These are phyloP conservation scores for Brachionus paranguensis DNA, from an alignment of 1,140 invertebrate species.

Conservation along the genomic window DNA sequence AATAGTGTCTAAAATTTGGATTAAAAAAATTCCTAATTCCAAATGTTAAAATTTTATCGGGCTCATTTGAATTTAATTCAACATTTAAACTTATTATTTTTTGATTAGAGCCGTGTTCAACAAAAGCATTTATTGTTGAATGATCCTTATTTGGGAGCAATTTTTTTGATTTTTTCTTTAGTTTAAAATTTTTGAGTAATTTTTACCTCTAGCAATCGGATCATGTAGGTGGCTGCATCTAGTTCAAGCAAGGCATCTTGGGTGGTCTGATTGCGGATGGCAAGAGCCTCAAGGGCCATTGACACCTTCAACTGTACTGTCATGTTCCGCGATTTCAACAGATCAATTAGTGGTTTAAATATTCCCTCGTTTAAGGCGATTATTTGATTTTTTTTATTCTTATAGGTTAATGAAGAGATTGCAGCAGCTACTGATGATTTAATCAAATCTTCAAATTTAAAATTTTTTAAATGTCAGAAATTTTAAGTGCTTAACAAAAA, in stretches of 20 bases:
- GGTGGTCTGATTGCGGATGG: constrained; percentile 48
- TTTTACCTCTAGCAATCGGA: constrained; percentile 52
- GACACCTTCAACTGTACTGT: constrained; percentile 53
- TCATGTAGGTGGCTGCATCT: constrained; percentile 50
- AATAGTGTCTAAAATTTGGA: background rate
- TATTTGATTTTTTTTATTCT: constrained; percentile 49
- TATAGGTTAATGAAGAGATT: constrained; percentile 41
- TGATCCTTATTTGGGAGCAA: constrained; percentile 3
- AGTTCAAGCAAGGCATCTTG: constrained; percentile 51
- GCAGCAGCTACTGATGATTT: constrained; percentile 16
- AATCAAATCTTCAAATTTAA: background rate
- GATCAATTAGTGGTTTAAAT: constrained; percentile 50
- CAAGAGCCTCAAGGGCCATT: constrained; percentile 52
- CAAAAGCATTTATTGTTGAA: background rate
- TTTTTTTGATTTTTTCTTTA: background rate
- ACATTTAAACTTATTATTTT: background rate
- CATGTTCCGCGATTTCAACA: constrained; percentile 50
- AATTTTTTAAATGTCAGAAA: no score
- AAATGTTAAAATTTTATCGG: background rate
- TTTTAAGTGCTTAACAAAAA: no score
- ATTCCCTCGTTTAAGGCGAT: constrained; percentile 47
- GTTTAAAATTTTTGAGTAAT: background rate
- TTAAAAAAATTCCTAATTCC: background rate
- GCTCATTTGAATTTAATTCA: background rate
- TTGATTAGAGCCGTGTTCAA: constrained; percentile 1